Percentiles rank a stretch among this genome's conserved stretches.
Conservation (phyloP, 2,113 vertebrate species). For the Hipposideros armiger region DNA sequence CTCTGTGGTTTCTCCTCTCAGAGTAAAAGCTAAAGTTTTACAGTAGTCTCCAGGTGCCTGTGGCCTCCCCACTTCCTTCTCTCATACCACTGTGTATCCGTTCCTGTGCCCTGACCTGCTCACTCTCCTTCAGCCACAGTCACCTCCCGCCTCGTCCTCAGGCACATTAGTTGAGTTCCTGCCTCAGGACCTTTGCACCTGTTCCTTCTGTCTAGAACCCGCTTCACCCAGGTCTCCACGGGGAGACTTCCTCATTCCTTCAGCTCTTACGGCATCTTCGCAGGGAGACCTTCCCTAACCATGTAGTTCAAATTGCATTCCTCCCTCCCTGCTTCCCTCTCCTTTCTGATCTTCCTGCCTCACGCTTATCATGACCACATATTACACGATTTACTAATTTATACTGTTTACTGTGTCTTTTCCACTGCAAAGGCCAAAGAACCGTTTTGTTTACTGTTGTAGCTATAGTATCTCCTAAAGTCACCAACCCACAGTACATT, state of each 20-base stretch:
- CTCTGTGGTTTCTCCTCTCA: background rate
- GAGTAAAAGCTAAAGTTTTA: background rate
- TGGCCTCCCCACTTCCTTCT: too few species aligned
- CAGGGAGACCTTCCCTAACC: background rate
- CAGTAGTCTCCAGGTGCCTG: background rate
- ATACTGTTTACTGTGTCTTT: background rate
- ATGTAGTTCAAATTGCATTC: fast-evolving
- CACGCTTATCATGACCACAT: fast-evolving
- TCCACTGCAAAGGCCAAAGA: background rate
- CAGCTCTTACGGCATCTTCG: background rate
- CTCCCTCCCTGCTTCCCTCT: background rate
- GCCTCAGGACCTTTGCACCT: background rate
- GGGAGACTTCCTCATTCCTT: background rate
- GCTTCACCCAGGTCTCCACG: too few species aligned
- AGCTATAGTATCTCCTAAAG: background rate
- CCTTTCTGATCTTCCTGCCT: background rate
- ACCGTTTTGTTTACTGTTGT: background rate
- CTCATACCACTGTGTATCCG: too few species aligned
- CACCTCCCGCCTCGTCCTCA: background rate
- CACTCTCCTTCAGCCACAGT: too few species aligned
- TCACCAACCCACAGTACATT: background rate
- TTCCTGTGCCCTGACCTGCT: background rate
- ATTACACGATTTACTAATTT: background rate
- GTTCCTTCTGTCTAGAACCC: background rate
- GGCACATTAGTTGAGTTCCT: fast-evolving